These are phyloP conservation scores for Cheilosia soror DNA, from an alignment of 2,888 invertebrate species.

Conservation along the genomic window DNA sequence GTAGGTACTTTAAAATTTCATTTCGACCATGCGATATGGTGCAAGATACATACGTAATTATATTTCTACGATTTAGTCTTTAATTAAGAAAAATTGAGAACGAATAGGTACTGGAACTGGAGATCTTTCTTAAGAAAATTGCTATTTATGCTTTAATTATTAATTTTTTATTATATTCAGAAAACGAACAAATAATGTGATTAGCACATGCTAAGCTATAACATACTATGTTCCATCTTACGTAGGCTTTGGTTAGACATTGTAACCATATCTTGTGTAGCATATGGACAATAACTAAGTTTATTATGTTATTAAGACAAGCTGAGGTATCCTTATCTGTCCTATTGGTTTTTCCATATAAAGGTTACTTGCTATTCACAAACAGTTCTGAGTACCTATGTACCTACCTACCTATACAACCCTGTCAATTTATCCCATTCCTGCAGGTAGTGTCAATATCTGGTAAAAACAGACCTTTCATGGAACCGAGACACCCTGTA, in stretches of 20 bases:
- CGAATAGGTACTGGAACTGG: background rate
- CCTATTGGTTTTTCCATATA: too few relatives aligned
- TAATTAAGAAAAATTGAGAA: background rate
- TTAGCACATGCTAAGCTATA: conserved; percentile 38
- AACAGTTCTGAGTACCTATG: too few relatives aligned
- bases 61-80: background rate
- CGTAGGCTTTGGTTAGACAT: too few relatives aligned
- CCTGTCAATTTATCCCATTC: too few relatives aligned
- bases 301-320: too few relatives aligned
- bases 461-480: background rate
- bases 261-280: too few relatives aligned
- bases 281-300: too few relatives aligned
- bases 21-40: background rate
- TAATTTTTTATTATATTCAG: background rate
- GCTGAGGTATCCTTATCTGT: too few relatives aligned
- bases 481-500: background rate
- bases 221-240: background rate
- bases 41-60: background rate
- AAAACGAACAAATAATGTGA: background rate
- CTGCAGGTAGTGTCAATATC: too few relatives aligned
- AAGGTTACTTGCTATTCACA: too few relatives aligned
- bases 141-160: too few relatives aligned
- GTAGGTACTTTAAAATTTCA: background rate
- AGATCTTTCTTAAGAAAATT: background rate
- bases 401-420: too few relatives aligned